Evolutionary conservation across 2,113 vertebrate genomes (phyloP).

Genomic region (Stigmatopora argus): DNA sequence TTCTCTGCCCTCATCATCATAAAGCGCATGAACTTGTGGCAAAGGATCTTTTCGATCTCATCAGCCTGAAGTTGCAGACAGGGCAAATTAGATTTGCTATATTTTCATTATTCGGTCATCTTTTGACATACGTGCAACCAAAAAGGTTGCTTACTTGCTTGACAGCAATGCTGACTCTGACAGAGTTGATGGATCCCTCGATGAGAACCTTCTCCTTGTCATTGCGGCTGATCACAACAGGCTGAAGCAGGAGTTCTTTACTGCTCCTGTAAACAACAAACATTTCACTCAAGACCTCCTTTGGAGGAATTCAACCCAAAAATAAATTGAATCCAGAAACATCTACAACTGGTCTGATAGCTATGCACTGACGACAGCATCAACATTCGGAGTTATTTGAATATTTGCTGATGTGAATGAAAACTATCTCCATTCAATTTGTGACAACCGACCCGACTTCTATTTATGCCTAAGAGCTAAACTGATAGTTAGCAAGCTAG

Average conservation of each 20-base stretch:
- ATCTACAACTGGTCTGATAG: too few species aligned
- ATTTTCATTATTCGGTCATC: background rate
- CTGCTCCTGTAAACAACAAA: conserved; percentile 79
- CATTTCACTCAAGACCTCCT: too few species aligned
- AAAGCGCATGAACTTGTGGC: conserved; percentile 99
- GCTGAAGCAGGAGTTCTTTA: conserved; percentile 93
- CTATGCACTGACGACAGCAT: too few species aligned
- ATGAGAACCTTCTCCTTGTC: conserved; percentile 98
- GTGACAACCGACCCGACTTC: too few species aligned
- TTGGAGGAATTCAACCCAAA: too few species aligned
- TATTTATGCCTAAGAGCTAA: background rate
- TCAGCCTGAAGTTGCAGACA: conserved; percentile 75
- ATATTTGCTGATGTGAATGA: too few species aligned
- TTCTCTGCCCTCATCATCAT: conserved; percentile 99
- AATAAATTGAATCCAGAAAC: too few species aligned
- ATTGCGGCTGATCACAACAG: conserved; percentile 94
- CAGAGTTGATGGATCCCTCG: conserved; percentile 97
- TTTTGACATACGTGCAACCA: too few species aligned
- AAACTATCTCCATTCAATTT: too few species aligned
- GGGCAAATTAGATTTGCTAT: background rate
- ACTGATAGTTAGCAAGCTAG: background rate
- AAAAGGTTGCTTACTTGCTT: conserved; percentile 81
- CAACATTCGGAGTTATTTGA: too few species aligned
- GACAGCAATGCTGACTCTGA: conserved; percentile 96
- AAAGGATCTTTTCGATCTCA: conserved; percentile 98